Conservation (phyloP, 2,113 vertebrate species). For the Tapirus terrestris region DNA sequence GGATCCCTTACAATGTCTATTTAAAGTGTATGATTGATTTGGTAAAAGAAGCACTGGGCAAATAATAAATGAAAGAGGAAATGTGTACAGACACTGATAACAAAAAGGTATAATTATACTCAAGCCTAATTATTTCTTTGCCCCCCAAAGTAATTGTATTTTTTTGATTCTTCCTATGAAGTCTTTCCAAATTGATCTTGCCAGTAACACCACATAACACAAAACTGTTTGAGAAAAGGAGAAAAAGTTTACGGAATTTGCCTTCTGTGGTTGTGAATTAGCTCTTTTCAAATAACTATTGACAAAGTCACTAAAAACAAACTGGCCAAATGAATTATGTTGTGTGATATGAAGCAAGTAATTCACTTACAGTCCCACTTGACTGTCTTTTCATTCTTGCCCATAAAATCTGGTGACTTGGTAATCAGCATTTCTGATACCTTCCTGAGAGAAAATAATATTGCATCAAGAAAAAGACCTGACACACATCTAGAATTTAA, state of each 20-base stretch:
- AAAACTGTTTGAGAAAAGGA: not conserved
- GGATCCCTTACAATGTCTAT: not conserved
- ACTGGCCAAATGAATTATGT: not conserved
- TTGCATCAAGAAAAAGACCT: not conserved
- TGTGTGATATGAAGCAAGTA: not conserved
- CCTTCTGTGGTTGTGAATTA: not conserved
- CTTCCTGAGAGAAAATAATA: not conserved
- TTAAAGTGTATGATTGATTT: slow-evolving; percentile 30
- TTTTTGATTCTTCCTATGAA: not conserved
- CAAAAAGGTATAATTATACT: not conserved
- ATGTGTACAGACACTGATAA: not conserved
- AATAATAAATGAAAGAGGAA: slow-evolving; percentile 34
- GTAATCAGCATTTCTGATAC: not conserved
- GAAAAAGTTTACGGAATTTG: not conserved
- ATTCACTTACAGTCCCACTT: not conserved
- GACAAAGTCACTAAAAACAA: not conserved
- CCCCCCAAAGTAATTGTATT: not conserved
- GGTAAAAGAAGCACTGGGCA: not conserved
- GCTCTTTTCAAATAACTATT: slow-evolving; percentile 10
- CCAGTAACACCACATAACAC: not conserved
- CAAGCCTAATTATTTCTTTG: slow-evolving; percentile 35
- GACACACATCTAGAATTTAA: not conserved
- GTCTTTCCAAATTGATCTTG: not conserved
- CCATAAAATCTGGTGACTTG: not conserved
- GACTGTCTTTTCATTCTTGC: not conserved